These are phyloP conservation scores for Phortica okadai DNA, from an alignment of 2,888 invertebrate species.

Conservation along the genomic window DNA sequence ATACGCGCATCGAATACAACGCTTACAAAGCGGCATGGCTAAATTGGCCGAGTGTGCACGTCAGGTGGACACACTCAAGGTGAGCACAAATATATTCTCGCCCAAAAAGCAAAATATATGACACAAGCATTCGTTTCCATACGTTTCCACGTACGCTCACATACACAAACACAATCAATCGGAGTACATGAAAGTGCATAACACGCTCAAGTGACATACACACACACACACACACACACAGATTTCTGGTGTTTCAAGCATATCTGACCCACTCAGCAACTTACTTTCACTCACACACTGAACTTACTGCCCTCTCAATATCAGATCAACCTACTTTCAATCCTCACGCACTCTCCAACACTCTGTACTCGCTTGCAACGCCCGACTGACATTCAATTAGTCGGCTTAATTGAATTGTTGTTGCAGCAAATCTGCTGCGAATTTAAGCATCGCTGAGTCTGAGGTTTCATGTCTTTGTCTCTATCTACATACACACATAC, in stretches of 20 bases:
- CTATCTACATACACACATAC: background rate
- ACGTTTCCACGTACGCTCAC: conserved; percentile 27
- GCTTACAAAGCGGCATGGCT: conserved; percentile 92
- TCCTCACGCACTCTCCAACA: background rate
- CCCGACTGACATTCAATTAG: conserved; percentile 65
- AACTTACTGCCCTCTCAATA: background rate
- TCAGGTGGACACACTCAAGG: conserved; percentile 92
- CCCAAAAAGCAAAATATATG: background rate
- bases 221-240: conserved; percentile 8
- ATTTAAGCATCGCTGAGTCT: background rate
- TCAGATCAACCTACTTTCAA: background rate
- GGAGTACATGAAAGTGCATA: conserved; percentile 17
- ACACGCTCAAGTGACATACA: background rate
- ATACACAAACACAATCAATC: background rate
- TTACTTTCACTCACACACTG: background rate
- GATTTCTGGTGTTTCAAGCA: background rate
- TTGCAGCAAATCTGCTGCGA: conserved; percentile 60
- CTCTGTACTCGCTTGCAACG: conserved; percentile 34
- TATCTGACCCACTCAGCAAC: background rate
- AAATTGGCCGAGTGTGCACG: conserved; percentile 91
- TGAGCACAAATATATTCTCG: conserved; percentile 58
- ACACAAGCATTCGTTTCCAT: background rate
- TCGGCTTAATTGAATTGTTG: conserved; percentile 71
- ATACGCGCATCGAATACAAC: conserved; percentile 85
- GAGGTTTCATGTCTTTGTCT: background rate